phyloP scores from a whole-genome alignment of 2,113 vertebrate species.

The Malurus melanocephalus region DNA sequence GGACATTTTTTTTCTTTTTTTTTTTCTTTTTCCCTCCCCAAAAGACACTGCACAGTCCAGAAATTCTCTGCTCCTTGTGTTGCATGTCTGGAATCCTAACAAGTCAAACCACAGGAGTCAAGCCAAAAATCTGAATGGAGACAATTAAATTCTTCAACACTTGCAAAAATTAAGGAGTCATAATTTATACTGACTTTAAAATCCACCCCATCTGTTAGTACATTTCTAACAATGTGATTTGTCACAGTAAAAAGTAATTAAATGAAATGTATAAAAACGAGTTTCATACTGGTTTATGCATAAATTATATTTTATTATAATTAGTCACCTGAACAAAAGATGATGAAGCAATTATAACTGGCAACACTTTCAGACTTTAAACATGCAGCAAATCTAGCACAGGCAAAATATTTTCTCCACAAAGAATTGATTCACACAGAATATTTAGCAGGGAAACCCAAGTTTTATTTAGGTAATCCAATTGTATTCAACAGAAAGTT shows the following conservation, averaged over 20 bases:
- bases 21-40: not conserved
- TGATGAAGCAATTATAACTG: conserved; percentile 36
- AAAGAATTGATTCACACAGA: not conserved
- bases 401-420: conserved; percentile 8
- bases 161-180: conserved; percentile 49
- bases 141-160: conserved; percentile 46
- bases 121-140: conserved; percentile 51
- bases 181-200: conserved; percentile 59
- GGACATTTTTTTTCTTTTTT: not conserved
- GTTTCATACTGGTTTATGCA: conserved; percentile 52
- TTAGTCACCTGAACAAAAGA: conserved; percentile 62
- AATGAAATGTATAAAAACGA: conserved; percentile 46
- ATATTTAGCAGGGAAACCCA: not conserved
- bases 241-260: conserved; percentile 62
- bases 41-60: conserved; percentile 33
- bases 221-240: conserved; percentile 60
- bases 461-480: conserved; percentile 42
- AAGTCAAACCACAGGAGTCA: conserved; percentile 58
- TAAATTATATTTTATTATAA: conserved; percentile 56
- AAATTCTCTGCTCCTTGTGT: conserved; percentile 48
- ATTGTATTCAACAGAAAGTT: not conserved
- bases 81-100: conserved; percentile 66
- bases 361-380: not conserved
- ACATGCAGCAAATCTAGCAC: not conserved
- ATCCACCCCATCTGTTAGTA: conserved; percentile 59